Base-by-base conservation (phyloP, 2,797 vertebrate species). In the Siniperca undulata region DNA sequence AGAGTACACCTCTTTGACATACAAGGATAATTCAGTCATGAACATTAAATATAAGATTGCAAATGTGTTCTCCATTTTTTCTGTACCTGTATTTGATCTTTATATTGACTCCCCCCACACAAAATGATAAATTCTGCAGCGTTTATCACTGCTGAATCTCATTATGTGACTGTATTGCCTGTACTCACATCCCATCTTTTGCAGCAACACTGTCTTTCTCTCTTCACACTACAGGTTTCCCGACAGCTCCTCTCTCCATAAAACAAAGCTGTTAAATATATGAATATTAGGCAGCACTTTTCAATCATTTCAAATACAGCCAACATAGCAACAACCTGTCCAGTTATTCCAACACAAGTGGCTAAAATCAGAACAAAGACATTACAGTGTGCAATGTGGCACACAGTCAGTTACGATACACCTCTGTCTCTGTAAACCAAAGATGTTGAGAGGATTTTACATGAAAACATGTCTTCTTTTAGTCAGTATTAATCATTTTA, bases 401-500 rank as follows among this genome's bases (percentile, higher is more conserved):
- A 72, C 48, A 20, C 36, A 22, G 67, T 80, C 74, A 50, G 77
- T 76, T 79, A 84, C 64, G 12, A 64, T 16, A 44, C 83, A 70
- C 36, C 70, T 46, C 30, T 1, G 69, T 74, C 46, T 70, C 64
- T 59, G 34, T 67, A 60, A 79, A 81, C 44, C 58, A 48, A 80
- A 73, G 27, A 71, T 27, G 72, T 55, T 40, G 46, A 78, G 70
- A 78, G 22, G 42, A 59, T 64, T 62, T 53, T 8, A 22, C 76
- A 62, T 53, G 34, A 72, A 75, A 73, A 70, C 42, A 36, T 48
- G 27, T 67, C 44, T 62, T 67, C 44, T 62, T 84, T 75, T 27
- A 67, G 42, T 87, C 13, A 0, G 48, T 62, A 38, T 81, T 53
- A 67, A 72, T 77, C 0, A 0, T 65, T 67, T 96, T 88, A 98